Conservation (phyloP, 2,888 invertebrate genomes). For the Boloria euphrosyne region DNA sequence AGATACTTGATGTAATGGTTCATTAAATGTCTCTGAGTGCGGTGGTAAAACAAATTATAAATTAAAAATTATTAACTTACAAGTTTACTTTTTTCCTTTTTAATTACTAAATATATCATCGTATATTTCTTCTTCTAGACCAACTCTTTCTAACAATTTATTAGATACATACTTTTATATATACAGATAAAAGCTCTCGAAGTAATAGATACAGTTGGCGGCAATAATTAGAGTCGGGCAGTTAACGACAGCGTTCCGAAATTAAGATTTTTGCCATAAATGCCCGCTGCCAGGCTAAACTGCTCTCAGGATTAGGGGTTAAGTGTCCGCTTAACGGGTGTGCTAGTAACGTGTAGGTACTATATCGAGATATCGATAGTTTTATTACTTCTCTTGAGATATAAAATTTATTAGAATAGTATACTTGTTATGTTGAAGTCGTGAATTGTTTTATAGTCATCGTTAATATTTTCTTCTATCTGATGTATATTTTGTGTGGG, state of each 20-base stretch:
- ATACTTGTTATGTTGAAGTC: neutral
- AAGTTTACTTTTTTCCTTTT: too few relatives aligned
- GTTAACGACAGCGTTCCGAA: conserved; percentile 74
- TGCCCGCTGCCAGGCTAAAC: conserved; percentile 71
- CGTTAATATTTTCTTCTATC: too few relatives aligned
- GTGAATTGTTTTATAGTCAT: neutral
- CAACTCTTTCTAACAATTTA: neutral
- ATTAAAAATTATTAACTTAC: too few relatives aligned
- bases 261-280: conserved; percentile 83
- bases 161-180: conserved; percentile 6
- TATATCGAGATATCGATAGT: conserved; percentile 43
- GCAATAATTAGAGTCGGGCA: conserved; percentile 78
- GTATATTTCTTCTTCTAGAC: neutral
- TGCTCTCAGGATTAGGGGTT: conserved; percentile 80
- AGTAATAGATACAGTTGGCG: conserved; percentile 74
- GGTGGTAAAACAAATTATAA: too few relatives aligned
- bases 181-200: conserved; percentile 45
- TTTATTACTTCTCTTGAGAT: neutral
- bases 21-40: too few relatives aligned
- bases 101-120: too few relatives aligned
- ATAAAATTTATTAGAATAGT: neutral
- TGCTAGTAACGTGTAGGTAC: conserved; percentile 51
- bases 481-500: too few relatives aligned
- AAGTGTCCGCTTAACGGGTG: conserved; percentile 80
- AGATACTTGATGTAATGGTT: too few relatives aligned